phyloP scores from a whole-genome alignment of 2,888 invertebrate species.

The Caenorhabditis sp. region DNA sequence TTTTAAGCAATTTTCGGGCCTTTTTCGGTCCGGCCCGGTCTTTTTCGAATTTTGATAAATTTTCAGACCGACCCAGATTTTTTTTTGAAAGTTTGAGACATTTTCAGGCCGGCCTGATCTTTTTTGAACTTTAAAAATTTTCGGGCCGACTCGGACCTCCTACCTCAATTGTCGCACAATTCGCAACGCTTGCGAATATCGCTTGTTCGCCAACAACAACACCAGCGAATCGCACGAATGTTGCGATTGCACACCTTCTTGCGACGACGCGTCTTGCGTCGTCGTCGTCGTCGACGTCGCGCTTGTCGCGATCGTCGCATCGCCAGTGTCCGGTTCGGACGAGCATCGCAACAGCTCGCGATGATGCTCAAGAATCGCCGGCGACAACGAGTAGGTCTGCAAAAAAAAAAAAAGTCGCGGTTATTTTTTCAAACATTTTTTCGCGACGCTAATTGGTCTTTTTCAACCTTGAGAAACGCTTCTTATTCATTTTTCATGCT shows the following conservation, averaged over 20 bases:
- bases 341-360: constrained; percentile 64
- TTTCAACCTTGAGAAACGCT: background rate
- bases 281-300: constrained; percentile 10
- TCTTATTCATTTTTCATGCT: background rate
- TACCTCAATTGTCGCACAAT: constrained; percentile 63
- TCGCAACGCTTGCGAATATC: constrained; percentile 62
- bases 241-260: constrained; percentile 25
- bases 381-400: constrained; percentile 68
- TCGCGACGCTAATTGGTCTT: background rate
- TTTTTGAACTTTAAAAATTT: too few relatives aligned
- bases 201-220: constrained; percentile 65
- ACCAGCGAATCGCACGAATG: constrained; percentile 60
- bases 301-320: constrained; percentile 13
- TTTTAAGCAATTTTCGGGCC: too few relatives aligned
- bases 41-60: too few relatives aligned
- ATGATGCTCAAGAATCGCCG: constrained; percentile 69
- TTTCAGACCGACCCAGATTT: too few relatives aligned
- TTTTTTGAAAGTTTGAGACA: too few relatives aligned
- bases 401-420: constrained; percentile 15
- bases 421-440: background rate
- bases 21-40: too few relatives aligned
- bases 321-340: too few relatives aligned
- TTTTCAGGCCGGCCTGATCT: too few relatives aligned
- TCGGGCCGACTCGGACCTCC: constrained; percentile 1
- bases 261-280: constrained; percentile 6